Percentiles rank a stretch among this genome's conserved stretches.
These are phyloP conservation scores for human DNA, from an alignment of 2,113 vertebrate genomes.

Conservation along the genomic window GRCh38 chr12:81552501-81553000, in stretches of 20 bases:
- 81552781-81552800: not conserved
- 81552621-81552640: not conserved
- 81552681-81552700: not conserved
- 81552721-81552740: not conserved
- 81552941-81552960: not conserved
- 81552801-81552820: not conserved
- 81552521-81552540: not conserved
- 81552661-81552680: not conserved
- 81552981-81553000: not conserved
- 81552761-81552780: not conserved
- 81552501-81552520: not conserved
- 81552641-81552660: not conserved
- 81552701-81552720: accelerated
- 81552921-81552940: not conserved
- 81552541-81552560: not conserved
- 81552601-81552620: not conserved
- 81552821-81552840: not conserved
- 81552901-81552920: not conserved
- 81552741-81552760: not conserved
- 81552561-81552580: not conserved
- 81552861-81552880: not conserved
- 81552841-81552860: not conserved
- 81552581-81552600: not conserved
- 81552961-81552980: not conserved
- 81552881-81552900: not conserved